Evolutionary conservation across 2,113 vertebrate species (phyloP).

Genomic region (Paedocypris sp.): DNA sequence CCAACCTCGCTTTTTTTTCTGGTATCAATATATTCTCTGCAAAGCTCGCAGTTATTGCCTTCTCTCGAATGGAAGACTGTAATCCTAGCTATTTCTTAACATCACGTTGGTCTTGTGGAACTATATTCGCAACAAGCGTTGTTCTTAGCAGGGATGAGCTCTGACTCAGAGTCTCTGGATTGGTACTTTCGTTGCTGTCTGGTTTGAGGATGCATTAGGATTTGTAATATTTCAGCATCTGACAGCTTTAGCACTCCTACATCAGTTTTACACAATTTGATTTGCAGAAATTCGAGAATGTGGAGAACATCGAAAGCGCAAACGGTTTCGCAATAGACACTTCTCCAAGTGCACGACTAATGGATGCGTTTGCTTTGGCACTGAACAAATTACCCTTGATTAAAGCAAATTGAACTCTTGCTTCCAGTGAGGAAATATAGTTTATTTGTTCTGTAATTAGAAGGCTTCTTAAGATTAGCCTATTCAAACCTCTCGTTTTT

Average conservation of each 20-base stretch:
- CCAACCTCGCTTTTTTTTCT: too few relatives aligned
- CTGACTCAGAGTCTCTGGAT: conserved; percentile 31
- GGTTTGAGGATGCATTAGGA: conserved; percentile 22
- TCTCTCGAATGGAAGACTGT: conserved; percentile 16
- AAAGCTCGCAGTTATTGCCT: conserved; percentile 25
- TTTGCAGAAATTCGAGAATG: not conserved
- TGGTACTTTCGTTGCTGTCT: conserved; percentile 24
- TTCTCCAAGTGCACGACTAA: not conserved
- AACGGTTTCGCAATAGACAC: not conserved
- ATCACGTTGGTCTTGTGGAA: not conserved
- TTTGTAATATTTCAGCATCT: conserved; percentile 29
- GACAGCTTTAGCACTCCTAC: conserved; percentile 15
- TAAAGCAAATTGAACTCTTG: conserved; percentile 13
- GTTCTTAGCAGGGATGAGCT: conserved; percentile 29
- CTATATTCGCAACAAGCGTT: conserved; percentile 25
- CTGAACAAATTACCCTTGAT: conserved; percentile 28
- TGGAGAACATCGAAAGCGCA: not conserved
- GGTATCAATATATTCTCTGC: conserved; percentile 19
- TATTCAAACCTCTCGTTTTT: not conserved
- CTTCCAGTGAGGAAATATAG: not conserved
- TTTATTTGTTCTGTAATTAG: not conserved
- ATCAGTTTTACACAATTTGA: not conserved
- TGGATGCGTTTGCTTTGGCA: conserved; percentile 17
- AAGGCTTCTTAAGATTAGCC: not conserved
- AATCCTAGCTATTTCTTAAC: conserved; percentile 32